Evolutionary conservation across 2,888 invertebrate genomes (phyloP), one percentile per base, ranked within the genome.

Genomic region (Caenorhabditis wallacei): DNA sequence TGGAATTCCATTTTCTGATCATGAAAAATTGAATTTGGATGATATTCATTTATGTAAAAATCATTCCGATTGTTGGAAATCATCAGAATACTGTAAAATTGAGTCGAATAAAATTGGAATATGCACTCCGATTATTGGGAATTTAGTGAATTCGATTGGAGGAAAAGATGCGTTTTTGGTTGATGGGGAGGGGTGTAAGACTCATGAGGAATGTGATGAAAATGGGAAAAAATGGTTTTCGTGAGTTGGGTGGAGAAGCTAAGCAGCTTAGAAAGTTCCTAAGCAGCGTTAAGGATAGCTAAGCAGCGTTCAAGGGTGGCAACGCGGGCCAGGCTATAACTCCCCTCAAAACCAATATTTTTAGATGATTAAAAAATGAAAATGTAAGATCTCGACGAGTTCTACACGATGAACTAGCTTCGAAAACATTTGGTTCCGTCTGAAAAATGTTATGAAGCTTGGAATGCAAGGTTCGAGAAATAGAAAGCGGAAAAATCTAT

Each of bases 11-110:
- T n/a, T n/a, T 0, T 24, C 61, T 11, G 7, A 59, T 40, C 37
- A 18, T 13, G n/a, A 59, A 22, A 22, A 64, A 26, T 30, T 11
- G 0, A 24, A 11, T 40, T n/a, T 54, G 11, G 18, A n/a, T 3
- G 40, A 22, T n/a, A 16, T 18, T 1, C 70, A 70, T 35, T 22
- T 70, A 16, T 70, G 70, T 30, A 22, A 13, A 46, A 13, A 16
- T 1, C 2, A 57, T 0, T 10, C 11, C 16, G 70, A 70, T 22
- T 70, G 70, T n/a, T 46, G 24, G 18, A 70, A 43, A 13, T 11
- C 20, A n/a, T n/a, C n/a, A n/a, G n/a, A 40, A 11, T 57, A 26
- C 30, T 70, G 70, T 48, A 0, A 24, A n/a, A n/a, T n/a, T n/a
- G n/a, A n/a, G n/a, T 13, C 18, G 10, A 11, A 11, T 37, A 4